Evolutionary conservation across 2,113 vertebrate species (phyloP).

Genomic region (Diadophis punctatus): DNA sequence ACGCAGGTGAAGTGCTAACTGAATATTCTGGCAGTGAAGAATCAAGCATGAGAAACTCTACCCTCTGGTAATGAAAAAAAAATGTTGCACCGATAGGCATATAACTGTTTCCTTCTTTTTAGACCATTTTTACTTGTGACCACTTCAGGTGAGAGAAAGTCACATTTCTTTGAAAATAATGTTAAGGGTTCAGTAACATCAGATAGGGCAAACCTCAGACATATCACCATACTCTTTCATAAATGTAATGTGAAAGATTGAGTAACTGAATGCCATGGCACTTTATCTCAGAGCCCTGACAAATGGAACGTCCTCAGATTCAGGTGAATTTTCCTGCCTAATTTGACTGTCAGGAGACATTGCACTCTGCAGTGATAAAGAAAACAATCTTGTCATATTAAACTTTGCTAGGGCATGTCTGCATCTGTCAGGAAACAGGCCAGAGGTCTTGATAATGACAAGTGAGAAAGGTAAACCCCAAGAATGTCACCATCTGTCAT

Average conservation of each 20-base stretch:
- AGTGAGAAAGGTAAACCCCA: slow-evolving; percentile 71
- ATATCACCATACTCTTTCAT: slow-evolving; percentile 38
- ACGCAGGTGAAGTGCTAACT: neutral
- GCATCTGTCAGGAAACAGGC: slow-evolving; percentile 54
- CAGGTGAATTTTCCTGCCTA: slow-evolving; percentile 55
- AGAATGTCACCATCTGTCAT: slow-evolving; percentile 60
- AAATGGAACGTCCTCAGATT: slow-evolving; percentile 50
- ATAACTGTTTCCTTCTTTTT: slow-evolving; percentile 13
- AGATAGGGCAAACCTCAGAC: slow-evolving; percentile 27
- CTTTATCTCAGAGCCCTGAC: slow-evolving; percentile 65
- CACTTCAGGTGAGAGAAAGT: slow-evolving; percentile 42
- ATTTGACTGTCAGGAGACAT: slow-evolving; percentile 62
- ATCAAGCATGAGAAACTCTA: neutral
- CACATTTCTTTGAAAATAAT: slow-evolving; percentile 42
- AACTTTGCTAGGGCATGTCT: slow-evolving; percentile 45
- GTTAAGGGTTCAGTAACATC: slow-evolving; percentile 50
- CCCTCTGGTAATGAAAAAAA: slow-evolving; percentile 17
- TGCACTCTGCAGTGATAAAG: slow-evolving; percentile 39
- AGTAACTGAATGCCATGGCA: slow-evolving; percentile 59
- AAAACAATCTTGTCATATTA: slow-evolving; percentile 72
- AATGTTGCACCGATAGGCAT: neutral
- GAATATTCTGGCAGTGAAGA: neutral
- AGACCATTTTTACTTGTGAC: slow-evolving; percentile 41
- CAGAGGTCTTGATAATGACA: slow-evolving; percentile 67
- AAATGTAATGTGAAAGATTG: slow-evolving; percentile 66